Percentiles rank a stretch among this genome's conserved stretches.
These are phyloP conservation scores for Thamnophis elegans DNA, from an alignment of 2,797 vertebrate species.

Conservation along the genomic window DNA sequence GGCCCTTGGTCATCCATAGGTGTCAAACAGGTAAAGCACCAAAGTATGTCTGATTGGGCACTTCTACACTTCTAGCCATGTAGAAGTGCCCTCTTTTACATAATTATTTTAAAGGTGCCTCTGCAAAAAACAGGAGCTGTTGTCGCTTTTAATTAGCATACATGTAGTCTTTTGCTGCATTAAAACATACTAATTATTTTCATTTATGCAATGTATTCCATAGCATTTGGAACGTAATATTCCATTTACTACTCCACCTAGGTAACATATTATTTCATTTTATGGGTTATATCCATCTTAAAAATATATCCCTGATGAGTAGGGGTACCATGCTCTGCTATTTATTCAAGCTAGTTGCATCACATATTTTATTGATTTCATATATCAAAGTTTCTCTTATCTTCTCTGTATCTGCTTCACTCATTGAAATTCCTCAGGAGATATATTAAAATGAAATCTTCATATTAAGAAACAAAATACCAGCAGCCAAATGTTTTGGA, in stretches of 20 bases:
- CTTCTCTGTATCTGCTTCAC: background rate
- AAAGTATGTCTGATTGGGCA: no score
- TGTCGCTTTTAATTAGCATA: background rate
- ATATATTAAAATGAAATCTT: background rate
- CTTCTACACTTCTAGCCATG: background rate
- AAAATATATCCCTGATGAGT: background rate
- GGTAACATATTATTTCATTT: background rate
- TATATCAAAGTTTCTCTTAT: background rate
- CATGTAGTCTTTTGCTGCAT: background rate
- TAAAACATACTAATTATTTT: background rate
- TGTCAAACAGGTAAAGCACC: no score
- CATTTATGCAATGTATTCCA: background rate
- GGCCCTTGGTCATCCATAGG: background rate
- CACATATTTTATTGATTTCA: background rate
- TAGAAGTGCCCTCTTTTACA: background rate
- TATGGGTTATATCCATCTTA: background rate
- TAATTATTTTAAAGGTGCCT: background rate
- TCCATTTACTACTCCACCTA: background rate
- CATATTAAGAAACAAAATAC: background rate
- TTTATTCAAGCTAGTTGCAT: background rate
- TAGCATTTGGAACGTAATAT: background rate
- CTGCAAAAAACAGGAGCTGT: background rate
- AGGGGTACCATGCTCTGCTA: background rate
- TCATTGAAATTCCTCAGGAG: background rate
- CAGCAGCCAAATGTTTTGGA: background rate